phyloP scores from a whole-genome alignment of 2,888 invertebrate genomes.

The Seira sanloemensis region DNA sequence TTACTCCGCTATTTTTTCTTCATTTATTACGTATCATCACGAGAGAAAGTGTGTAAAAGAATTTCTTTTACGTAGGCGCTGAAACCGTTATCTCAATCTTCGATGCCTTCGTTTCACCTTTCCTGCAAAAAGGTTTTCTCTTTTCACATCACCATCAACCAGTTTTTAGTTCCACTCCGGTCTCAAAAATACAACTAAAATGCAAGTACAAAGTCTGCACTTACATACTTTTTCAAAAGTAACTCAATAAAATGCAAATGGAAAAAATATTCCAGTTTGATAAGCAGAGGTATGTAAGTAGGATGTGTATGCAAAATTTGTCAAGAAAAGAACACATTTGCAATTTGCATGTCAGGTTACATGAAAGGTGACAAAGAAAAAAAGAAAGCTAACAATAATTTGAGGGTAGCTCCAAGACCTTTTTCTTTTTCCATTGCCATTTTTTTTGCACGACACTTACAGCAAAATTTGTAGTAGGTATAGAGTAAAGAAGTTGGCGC shows the following conservation, averaged over 20 bases:
- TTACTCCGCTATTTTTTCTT: neutral
- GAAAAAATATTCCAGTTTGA: too few species aligned
- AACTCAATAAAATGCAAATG: too few species aligned
- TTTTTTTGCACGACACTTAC: neutral
- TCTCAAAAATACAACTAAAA: too few species aligned
- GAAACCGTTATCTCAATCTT: too few species aligned
- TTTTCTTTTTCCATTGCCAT: neutral
- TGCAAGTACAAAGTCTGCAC: too few species aligned
- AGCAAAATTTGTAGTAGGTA: neutral
- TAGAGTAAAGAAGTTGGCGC: neutral
- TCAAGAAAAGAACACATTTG: neutral
- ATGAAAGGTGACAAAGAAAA: neutral
- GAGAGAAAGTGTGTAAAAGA: neutral
- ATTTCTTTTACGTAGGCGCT: neutral
- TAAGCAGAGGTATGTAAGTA: too few species aligned
- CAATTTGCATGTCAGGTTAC: neutral
- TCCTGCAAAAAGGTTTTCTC: neutral
- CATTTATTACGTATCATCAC: neutral
- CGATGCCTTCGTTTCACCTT: neutral
- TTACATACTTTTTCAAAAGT: too few species aligned
- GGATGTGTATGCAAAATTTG: too few species aligned
- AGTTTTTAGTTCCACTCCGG: neutral
- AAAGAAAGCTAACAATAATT: neutral
- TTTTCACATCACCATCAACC: neutral
- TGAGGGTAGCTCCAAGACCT: neutral